Percentiles rank a stretch among this genome's conserved stretches.
Conservation (phyloP, 1,140 invertebrate species). For the Achroia grisella region DNA sequence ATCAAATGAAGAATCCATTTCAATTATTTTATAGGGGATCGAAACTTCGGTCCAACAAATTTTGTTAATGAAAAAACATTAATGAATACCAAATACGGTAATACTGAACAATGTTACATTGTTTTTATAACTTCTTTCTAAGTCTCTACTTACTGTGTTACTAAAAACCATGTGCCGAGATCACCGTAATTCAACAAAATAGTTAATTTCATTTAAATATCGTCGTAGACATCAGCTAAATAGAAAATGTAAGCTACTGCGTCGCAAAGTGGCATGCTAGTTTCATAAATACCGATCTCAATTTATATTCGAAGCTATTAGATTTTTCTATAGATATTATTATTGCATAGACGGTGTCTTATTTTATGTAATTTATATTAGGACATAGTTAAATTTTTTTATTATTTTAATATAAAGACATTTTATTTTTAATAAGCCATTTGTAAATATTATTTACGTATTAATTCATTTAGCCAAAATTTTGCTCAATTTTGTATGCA, state of each 20-base stretch:
- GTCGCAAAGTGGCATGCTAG: conserved; percentile 23
- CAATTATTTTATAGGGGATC: too few relatives aligned
- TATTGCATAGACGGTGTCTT: conserved; percentile 37
- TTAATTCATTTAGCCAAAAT: conserved; percentile 69
- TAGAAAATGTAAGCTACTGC: conserved; percentile 1
- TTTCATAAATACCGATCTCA: conserved; percentile 52
- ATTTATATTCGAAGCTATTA: conserved; percentile 68
- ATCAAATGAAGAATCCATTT: too few relatives aligned
- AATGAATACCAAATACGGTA: too few relatives aligned
- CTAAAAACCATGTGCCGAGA: too few relatives aligned
- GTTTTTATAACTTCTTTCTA: too few relatives aligned
- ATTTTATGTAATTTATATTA: conserved; percentile 43
- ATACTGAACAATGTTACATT: too few relatives aligned
- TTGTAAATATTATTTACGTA: conserved; percentile 57
- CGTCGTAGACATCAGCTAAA: not conserved
- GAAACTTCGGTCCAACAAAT: too few relatives aligned
- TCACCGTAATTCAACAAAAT: too few relatives aligned
- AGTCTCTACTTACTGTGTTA: too few relatives aligned
- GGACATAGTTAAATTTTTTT: conserved; percentile 27
- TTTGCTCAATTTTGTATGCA: conserved; percentile 71
- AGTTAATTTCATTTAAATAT: too few relatives aligned
- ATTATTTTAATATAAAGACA: conserved; percentile 60
- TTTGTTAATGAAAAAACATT: too few relatives aligned
- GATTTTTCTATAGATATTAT: conserved; percentile 40
- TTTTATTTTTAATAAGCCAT: conserved; percentile 46